Evolutionary conservation across 1,140 invertebrate species (phyloP), one percentile per base, ranked within the genome.

Genomic region (Drosophila bifasciata): DNA sequence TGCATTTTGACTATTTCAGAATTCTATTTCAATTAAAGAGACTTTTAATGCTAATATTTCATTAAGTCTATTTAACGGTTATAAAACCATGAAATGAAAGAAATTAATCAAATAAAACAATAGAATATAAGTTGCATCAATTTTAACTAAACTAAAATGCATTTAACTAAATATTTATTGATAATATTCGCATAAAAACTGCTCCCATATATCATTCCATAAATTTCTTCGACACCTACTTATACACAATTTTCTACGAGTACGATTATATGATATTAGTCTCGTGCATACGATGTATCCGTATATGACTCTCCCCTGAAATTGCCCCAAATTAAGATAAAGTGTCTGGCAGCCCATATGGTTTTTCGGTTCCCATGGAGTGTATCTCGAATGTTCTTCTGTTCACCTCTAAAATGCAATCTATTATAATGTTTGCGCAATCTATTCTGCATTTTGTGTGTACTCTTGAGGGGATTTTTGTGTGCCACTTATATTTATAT

Each of bases 251-350:
- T 1, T 11, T 32, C 0, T 32, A 11, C 9, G 28, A 32, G 28
- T 11, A 32, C 32, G 3, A 13, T 36, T 36, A 36, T 36, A 4
- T 13, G 32, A 36, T 36, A n/a, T n/a, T n/a, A 36, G 32, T 36
- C 32, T 36, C 32, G 32, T 36, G 32, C 32, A 9, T 9, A 3
- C 28, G 32, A 32, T 28, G 19, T 44, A 13, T 11, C 3, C 44
- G 4, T 39, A 39, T 48, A 41, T 25, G 25, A 25, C 19, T 32
- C 13, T 39, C 3, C 11, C 32, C 8, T 13, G 28, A 40, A 52
- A 68, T 68, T 55, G 64, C 43, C 64, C 61, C 32, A 68, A 55
- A 68, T 68, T 56, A 48, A 68, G 64, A 68, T 68, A 68, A 68
- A 68, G 41, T 68, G 21, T 67, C 49, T 68, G n/a, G n/a, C n/a